Evolutionary conservation across 2,797 vertebrate genomes (phyloP), one percentile per base, ranked within the genome.

Genomic region (Oryzias sinensis): DNA sequence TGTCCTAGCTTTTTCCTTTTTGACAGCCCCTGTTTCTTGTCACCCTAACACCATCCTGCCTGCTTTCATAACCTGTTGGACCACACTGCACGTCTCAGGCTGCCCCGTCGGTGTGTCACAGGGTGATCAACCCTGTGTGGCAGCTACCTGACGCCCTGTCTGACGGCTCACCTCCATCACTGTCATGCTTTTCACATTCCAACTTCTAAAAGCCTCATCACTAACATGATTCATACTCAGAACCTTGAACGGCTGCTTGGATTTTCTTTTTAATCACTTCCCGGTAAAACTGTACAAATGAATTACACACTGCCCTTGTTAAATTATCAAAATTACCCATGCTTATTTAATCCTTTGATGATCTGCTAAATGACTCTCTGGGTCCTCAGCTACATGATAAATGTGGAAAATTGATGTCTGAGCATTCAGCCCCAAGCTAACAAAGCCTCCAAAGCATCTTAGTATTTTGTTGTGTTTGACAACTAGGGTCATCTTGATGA

Each of bases 11-110:
- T 68, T 77, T 72, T 62, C 68, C 53, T 72, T 37, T 65, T 49
- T 81, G 82, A 87, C 84, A 83, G 83, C 68, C 76, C 51, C 86
- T 90, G 89, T 68, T 87, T 89, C 79, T 80, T 74, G 78, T 91
- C 85, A 80, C 66, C 76, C 61, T 49, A 49, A 73, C 73, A 61
- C 80, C 70, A 67, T 69, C 62, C 46, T 67, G 69, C 67, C 72
- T 70, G 64, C 58, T 66, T 84, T 85, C 71, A 84, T 82, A 84
- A 90, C 80, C 79, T 80, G 79, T 80, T 76, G 76, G 75, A 82
- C 76, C 70, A 77, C 79, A 66, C 46, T 54, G 59, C 65, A 47
- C 70, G 80, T 82, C 77, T 78, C 72, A 49, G 69, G 60, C 56
- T 5, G 65, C 77, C 76, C 74, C 79, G 71, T 72, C 29, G 67